Conservation (phyloP, 1,140 invertebrate genomes). For the Trichonephila clavipes region DNA sequence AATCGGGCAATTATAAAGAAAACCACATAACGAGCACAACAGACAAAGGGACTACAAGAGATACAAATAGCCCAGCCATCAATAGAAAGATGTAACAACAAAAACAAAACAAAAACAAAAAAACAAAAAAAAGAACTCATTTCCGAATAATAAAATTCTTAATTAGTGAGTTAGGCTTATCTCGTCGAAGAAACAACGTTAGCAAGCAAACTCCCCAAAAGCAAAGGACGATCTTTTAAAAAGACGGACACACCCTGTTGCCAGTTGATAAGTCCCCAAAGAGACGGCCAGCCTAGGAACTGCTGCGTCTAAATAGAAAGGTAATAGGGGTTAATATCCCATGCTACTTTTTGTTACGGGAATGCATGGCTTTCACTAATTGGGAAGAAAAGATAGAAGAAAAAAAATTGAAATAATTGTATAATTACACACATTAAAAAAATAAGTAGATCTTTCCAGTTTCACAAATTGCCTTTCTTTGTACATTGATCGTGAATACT, state of each 20-base stretch:
- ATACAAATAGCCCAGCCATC: background rate
- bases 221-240: background rate
- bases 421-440: too few relatives aligned
- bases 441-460: too few relatives aligned
- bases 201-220: slow-evolving; percentile 15
- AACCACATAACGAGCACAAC: too few relatives aligned
- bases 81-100: too few relatives aligned
- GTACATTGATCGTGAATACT: too few relatives aligned
- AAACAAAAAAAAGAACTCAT: background rate
- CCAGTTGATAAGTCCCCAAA: slow-evolving; percentile 8
- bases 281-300: background rate
- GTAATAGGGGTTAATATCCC: slow-evolving; percentile 18
- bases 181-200: background rate
- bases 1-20: too few relatives aligned
- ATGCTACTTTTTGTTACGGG: background rate
- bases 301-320: background rate
- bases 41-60: background rate
- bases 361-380: too few relatives aligned
- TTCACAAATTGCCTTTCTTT: too few relatives aligned
- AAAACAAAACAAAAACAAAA: background rate
- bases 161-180: background rate
- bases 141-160: background rate
- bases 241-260: slow-evolving; percentile 29
- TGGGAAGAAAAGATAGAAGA: too few relatives aligned
- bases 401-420: too few relatives aligned